These are phyloP conservation scores for Cyanistes caeruleus DNA, from an alignment of 2,113 vertebrate species.

Conservation along the genomic window DNA sequence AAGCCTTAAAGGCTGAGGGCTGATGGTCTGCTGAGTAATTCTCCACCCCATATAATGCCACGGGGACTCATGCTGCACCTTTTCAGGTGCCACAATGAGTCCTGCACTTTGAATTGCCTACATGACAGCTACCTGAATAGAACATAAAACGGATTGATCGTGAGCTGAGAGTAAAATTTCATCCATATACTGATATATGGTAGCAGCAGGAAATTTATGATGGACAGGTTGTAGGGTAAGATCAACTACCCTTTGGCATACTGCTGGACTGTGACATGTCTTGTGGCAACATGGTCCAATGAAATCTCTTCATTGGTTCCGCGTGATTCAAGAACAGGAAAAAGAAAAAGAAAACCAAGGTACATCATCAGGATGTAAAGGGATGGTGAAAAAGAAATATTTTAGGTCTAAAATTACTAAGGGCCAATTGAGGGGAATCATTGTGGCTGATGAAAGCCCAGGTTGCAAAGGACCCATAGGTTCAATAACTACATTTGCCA, in stretches of 20 bases:
- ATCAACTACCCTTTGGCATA: not conserved
- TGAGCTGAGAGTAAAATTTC: not conserved
- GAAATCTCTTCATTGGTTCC: not conserved
- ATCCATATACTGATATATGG: not conserved
- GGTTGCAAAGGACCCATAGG: not conserved
- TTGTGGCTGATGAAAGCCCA: not conserved
- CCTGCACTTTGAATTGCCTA: not conserved
- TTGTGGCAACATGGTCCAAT: not conserved
- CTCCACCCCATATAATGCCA: not conserved
- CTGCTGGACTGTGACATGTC: not conserved
- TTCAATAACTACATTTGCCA: not conserved
- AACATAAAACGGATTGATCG: not conserved
- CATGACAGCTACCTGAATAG: not conserved
- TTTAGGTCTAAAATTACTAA: not conserved
- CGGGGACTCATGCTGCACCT: rapidly evolving
- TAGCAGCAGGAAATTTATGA: not conserved
- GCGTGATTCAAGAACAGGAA: too few species aligned
- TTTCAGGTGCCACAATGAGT: not conserved
- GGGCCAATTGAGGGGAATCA: not conserved
- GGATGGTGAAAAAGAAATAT: too few species aligned
- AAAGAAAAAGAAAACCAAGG: not conserved
- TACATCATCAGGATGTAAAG: too few species aligned
- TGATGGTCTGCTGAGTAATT: not conserved
- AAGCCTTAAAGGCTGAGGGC: not conserved
- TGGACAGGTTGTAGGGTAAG: not conserved